Base-by-base conservation (phyloP, 2,797 vertebrate genomes). In the Coregonus sp. region DNA sequence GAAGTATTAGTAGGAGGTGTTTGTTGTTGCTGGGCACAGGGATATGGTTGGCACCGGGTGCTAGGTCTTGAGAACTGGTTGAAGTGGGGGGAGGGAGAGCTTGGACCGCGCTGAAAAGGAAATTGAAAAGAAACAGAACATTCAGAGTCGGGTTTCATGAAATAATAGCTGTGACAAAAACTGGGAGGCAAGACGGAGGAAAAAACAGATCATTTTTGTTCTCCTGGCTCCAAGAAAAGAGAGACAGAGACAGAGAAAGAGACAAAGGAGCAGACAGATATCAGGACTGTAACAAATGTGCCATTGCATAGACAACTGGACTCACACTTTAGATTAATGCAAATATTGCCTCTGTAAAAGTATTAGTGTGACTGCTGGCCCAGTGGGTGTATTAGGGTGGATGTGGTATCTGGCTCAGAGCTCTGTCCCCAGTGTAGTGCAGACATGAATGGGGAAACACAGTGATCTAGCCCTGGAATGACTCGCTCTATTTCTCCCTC, bases 121-220 rank as follows among this genome's bases (percentile, higher is more conserved):
- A 95, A 96, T 94, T 95, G 95, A 96, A 95, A 94, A 95, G 93
- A 95, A 96, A 93, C 94, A 92, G 93, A 95, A 94, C 93, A 91
- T 92, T 93, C 88, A 87, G 95, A 91, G 91, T 96, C 95, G 86
- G 90, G 94, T 96, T 96, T 96, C 94, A 93, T 93, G 92, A 95
- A 97, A 95, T 96, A 96, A 95, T 95, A 93, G 92, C 90, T 95
- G 93, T 94, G 93, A 94, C 94, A 95, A 93, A 86, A 89, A 81
- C 88, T 89, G 91, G 92, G 90, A 93, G 91, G 92, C 91, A 84
- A 93, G 88, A 90, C 91, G 92, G 88, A 86, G 83, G 87, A 93
- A 92, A 95, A 94, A 95, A 91, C 91, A 93, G 93, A 94, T 91
- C 92, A 87, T 90, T 94, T 95, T 96, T 93, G 92, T 93, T 90